phyloP scores from a whole-genome alignment of 2,888 invertebrate species.

The Cyclophora punctaria region DNA sequence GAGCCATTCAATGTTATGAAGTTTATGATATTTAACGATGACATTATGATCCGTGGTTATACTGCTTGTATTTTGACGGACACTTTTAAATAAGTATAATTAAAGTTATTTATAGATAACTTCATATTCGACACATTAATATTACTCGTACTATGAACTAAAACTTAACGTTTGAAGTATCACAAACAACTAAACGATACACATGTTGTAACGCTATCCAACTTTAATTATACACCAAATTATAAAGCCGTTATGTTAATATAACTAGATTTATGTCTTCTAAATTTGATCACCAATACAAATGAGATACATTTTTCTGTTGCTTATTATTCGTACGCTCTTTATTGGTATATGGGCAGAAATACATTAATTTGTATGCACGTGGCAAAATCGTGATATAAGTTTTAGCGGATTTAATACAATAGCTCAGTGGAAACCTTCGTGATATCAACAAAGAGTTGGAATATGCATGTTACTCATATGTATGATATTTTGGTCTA shows the following conservation, averaged over 20 bases:
- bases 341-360: conserved; percentile 19
- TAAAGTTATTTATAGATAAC: too few relatives aligned
- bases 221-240: conserved; percentile 23
- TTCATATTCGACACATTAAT: too few relatives aligned
- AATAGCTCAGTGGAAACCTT: conserved; percentile 16
- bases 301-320: conserved; percentile 24
- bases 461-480: neutral
- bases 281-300: conserved; percentile 18
- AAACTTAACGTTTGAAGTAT: neutral
- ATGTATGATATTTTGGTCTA: conserved; percentile 29
- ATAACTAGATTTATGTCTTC: conserved; percentile 30
- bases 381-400: conserved; percentile 30
- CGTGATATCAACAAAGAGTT: conserved; percentile 21
- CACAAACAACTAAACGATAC: neutral
- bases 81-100: too few relatives aligned
- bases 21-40: neutral
- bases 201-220: conserved; percentile 1
- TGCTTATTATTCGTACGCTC: conserved; percentile 22
- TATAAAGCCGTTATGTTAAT: conserved; percentile 27
- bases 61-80: too few relatives aligned
- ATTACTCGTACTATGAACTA: too few relatives aligned
- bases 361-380: conserved; percentile 29
- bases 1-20: too few relatives aligned
- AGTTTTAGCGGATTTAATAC: conserved; percentile 12
- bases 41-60: neutral